Conservation (phyloP, 2,888 invertebrate genomes). For the Calameuta filiformis region DNA sequence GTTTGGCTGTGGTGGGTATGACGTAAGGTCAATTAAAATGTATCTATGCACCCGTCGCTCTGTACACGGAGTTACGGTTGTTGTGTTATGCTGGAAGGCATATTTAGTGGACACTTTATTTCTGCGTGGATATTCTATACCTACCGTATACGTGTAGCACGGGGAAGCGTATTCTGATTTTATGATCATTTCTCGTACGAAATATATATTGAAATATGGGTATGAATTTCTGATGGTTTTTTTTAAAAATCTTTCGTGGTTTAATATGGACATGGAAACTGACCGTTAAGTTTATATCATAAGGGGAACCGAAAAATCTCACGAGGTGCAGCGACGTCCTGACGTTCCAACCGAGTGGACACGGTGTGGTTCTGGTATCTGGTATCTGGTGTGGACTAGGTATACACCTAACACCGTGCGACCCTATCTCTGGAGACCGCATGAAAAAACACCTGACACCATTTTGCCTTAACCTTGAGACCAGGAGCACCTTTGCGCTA, state of each 20-base stretch:
- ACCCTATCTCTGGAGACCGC: conserved; percentile 33
- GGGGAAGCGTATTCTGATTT: background rate
- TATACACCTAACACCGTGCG: conserved; percentile 58
- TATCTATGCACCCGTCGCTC: conserved; percentile 8
- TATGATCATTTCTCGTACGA: background rate
- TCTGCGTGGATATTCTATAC: background rate
- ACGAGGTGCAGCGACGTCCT: conserved; percentile 2
- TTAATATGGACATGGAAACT: background rate
- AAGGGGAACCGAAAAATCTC: background rate
- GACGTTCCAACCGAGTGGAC: conserved; percentile 51
- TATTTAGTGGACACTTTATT: background rate
- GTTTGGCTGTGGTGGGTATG: conserved; percentile 30
- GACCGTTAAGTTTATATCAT: background rate
- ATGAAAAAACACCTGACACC: conserved; percentile 47
- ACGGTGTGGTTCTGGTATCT: conserved; percentile 37
- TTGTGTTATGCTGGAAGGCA: background rate
- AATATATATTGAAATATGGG: background rate
- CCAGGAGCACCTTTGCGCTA: background rate
- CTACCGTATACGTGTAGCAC: background rate
- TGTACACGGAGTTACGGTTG: background rate
- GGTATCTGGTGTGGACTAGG: conserved; percentile 14
- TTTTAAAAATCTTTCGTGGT: background rate
- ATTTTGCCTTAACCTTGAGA: conserved; percentile 44
- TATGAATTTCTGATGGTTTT: background rate
- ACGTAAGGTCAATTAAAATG: conserved; percentile 45